Conservation (phyloP, 1,140 invertebrate species). For the Ceratina calcarata region DNA sequence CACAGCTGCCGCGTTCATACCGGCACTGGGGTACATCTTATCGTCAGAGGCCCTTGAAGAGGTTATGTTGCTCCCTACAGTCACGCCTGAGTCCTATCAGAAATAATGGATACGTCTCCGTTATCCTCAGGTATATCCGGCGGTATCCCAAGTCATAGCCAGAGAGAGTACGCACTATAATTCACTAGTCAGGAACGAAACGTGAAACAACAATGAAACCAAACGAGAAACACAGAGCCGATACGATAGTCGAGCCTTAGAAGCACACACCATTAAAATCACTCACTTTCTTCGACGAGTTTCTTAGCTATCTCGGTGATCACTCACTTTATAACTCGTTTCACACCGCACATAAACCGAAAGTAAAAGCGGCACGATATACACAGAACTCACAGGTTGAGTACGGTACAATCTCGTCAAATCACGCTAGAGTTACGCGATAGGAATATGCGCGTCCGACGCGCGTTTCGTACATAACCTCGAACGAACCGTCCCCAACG, state of each 20-base stretch:
- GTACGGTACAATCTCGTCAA: neutral
- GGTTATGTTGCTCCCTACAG: constrained; percentile 44
- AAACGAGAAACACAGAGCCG: neutral
- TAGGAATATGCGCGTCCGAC: constrained; percentile 10
- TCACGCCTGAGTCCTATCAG: constrained; percentile 40
- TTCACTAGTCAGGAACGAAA: constrained; percentile 33
- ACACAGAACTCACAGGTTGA: neutral
- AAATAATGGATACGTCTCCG: constrained; percentile 47
- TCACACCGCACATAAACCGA: constrained; percentile 9
- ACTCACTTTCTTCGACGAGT: constrained; percentile 41
- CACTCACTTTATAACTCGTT: constrained; percentile 21
- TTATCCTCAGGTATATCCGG: constrained; percentile 52
- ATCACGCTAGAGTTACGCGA: constrained; percentile 8
- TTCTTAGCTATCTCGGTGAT: neutral
- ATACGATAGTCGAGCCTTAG: neutral
- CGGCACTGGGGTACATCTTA: constrained; percentile 82
- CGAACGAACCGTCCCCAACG: constrained; percentile 58
- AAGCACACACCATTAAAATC: constrained; percentile 13
- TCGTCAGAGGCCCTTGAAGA: constrained; percentile 46
- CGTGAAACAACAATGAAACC: neutral
- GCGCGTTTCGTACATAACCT: neutral
- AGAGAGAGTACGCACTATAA: constrained; percentile 31
- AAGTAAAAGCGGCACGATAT: neutral
- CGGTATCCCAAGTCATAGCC: constrained; percentile 55
- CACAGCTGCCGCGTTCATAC: constrained; percentile 83